Evolutionary conservation across 2,113 vertebrate species (phyloP), one percentile per base, ranked within the genome.

Genomic region (Nesogale talazaci): DNA sequence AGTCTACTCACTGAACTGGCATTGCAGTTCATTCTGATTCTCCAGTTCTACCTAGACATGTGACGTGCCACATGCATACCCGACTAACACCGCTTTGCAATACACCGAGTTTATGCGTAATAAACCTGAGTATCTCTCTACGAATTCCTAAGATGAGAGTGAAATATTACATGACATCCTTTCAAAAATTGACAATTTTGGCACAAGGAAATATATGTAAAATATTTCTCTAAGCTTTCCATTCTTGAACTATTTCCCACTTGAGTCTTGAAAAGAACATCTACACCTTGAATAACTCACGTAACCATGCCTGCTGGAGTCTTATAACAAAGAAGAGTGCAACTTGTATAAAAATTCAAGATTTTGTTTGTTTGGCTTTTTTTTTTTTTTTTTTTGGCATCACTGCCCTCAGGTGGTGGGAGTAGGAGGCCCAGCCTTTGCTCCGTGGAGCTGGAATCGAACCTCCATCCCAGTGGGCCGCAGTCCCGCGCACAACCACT

Each of bases 221-320:
- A 61, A 61, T 88, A 9, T 81, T 91, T 76, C 25, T 93, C 57
- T 75, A 78, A 61, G 20, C 75, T 91, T 87, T 90, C 31, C 40
- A 92, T 74, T 89, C 67, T 93, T 34, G 82, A 90, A 83, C 19
- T 92, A 84, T 83, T 92, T 93, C 89, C 80, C 22, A 83, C 23
- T 74, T 94, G 77, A 83, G 59, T 42, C n/a, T 83, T n/a, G 40
- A 12, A 86, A 63, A 38, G 86, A 92, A 94, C 42, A 42, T 76
- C 83, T 83, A 83, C 0, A 89, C 19, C 27, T 81, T 65, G 7
- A 57, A 5, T 52, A 91, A 70, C 61, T 38, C 3, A 9, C 74
- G 36, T 77, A 81, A 57, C 36, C 72, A 84, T 40, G 81, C 22
- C 19, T 20, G 59, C 59, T 61, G 59, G 16, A 20, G 59, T 61